phyloP scores from a whole-genome alignment of 2,888 invertebrate genomes.

The Acanthacorydalis orientalis region DNA sequence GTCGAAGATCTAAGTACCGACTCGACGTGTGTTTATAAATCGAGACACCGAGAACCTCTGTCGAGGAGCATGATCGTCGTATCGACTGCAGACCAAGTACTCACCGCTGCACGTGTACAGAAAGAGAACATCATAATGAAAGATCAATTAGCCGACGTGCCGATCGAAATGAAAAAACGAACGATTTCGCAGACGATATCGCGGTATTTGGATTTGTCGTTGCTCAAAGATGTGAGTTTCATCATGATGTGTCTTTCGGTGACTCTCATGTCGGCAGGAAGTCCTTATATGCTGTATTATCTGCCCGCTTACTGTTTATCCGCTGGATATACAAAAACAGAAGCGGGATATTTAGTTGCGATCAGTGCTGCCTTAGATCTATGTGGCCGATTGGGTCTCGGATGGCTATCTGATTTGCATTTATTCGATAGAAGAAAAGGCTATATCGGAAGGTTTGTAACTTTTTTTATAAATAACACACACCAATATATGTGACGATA shows the following conservation, averaged over 20 bases:
- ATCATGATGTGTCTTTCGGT: constrained; percentile 55
- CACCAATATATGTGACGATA: too few relatives aligned
- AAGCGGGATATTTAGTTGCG: constrained; percentile 51
- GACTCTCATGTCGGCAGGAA: constrained; percentile 58
- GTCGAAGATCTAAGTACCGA: constrained; percentile 60
- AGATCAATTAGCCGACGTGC: constrained; percentile 16
- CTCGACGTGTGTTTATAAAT: constrained; percentile 58
- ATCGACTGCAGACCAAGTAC: constrained; percentile 24
- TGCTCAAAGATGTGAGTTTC: constrained; percentile 49
- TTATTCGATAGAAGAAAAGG: constrained; percentile 53
- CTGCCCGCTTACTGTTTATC: constrained; percentile 57
- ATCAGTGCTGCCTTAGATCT: constrained; percentile 58
- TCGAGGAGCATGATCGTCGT: constrained; percentile 31
- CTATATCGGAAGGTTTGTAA: constrained; percentile 52
- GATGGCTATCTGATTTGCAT: constrained; percentile 56
- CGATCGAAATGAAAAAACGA: constrained; percentile 11
- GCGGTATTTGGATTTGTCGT: constrained; percentile 47
- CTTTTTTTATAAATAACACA: too few relatives aligned
- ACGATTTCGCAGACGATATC: constrained; percentile 22
- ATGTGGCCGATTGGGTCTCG: constrained; percentile 51
- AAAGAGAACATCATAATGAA: constrained; percentile 16
- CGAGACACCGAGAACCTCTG: constrained; percentile 18
- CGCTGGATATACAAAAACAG: constrained; percentile 40
- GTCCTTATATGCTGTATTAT: constrained; percentile 59
- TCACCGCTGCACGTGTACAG: constrained; percentile 19